Base-by-base conservation (phyloP, 2,888 invertebrate genomes). In the Neria commutata region DNA sequence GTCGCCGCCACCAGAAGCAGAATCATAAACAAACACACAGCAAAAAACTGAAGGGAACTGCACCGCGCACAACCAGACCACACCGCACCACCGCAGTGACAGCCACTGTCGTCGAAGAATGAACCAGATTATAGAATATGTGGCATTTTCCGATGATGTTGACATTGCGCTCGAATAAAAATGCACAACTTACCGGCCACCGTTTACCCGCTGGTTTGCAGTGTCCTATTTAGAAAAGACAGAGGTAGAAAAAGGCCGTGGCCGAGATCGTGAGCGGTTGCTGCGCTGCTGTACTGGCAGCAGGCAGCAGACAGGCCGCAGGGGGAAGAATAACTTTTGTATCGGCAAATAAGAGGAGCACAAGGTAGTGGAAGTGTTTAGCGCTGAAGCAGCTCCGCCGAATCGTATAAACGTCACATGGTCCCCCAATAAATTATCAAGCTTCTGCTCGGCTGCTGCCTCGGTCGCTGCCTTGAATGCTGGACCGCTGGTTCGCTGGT, bases 111-210 rank as follows among this genome's bases (percentile, higher is more conserved):
- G 47, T 61, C 33, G 17, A 51, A 56, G 61, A 59, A 58, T 63
- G 71, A 68, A 64, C 74, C 67, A 76, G 76, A 75, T 77, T 73
- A 75, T 70, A 74, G 75, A 77, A 76, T 75, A 77, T 75, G 75
- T 77, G 75, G 77, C 75, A 75, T 77, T 75, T 77, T 77, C 74
- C 77, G 71, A 76, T 76, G 71, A 75, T 76, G 75, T 75, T 75
- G 75, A 75, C 75, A 75, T 75, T 75, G 76, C 74, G 76, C 70
- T 69, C 70, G 69, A 75, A 73, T 72, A 72, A 72, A 72, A 75
- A 72, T 72, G 74, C 72, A n/a, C 72, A 72, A 75, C 72, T 72
- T 72, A 75, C 74, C 75, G 75, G 75, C 72, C 75, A 75, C 75
- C 72, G 75, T 73, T 70, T 72, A 23, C 23, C n/a, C n/a, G n/a